phyloP scores from a whole-genome alignment of 2,113 vertebrate species.

The Xenopus laevis region DNA sequence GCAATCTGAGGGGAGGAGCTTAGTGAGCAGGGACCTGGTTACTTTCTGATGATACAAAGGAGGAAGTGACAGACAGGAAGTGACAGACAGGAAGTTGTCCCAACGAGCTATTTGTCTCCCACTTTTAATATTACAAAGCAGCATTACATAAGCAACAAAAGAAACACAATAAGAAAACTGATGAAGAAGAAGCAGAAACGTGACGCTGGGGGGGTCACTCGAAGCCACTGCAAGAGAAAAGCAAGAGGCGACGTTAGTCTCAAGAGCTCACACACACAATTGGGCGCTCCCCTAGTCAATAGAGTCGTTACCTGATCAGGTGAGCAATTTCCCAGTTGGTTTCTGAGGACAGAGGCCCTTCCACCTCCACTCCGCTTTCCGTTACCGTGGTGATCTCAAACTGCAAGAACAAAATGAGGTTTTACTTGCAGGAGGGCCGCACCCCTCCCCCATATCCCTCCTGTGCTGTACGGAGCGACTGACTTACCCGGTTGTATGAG shows the following conservation, averaged over 20 bases:
- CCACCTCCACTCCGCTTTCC: conserved; percentile 82
- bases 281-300: background rate
- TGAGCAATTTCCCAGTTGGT: conserved; percentile 96
- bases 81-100: too few species aligned
- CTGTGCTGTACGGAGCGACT: rapidly evolving
- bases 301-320: conserved; percentile 72
- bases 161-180: background rate
- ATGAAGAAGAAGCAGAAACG: too few species aligned
- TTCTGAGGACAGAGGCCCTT: conserved; percentile 83
- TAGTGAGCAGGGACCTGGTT: too few species aligned
- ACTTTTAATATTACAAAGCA: conserved; percentile 23
- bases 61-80: too few species aligned
- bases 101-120: too few species aligned
- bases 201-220: conserved; percentile 48
- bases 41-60: too few species aligned
- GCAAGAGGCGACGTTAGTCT: background rate
- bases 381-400: conserved; percentile 84
- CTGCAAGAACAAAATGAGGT: conserved; percentile 53
- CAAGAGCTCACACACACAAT: background rate
- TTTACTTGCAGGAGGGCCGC: background rate
- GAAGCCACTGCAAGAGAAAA: conserved; percentile 57
- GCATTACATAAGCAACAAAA: rapidly evolving
- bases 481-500: conserved; percentile 85
- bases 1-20: too few species aligned
- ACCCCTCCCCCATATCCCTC: too few species aligned